phyloP scores from a whole-genome alignment of 2,888 invertebrate genomes.

The Pyrrhosoma nymphula region DNA sequence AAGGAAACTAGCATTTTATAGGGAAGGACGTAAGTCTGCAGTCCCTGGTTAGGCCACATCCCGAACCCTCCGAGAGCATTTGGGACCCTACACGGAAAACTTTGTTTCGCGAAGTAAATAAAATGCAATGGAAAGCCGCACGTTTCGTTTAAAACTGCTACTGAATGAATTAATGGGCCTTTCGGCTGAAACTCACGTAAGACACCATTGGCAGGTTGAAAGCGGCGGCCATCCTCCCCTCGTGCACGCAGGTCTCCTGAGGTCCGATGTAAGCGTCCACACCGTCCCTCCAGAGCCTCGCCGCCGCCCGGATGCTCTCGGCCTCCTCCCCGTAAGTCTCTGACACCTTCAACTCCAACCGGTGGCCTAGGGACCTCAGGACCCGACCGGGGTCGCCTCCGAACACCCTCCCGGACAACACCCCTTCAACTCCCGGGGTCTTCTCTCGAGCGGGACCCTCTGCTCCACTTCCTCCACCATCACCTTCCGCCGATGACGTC shows the following conservation, averaged over 20 bases:
- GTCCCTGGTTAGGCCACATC: too few relatives aligned
- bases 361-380: slow-evolving; percentile 83
- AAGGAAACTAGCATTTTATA: too few relatives aligned
- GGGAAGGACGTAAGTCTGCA: too few relatives aligned
- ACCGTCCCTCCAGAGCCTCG: slow-evolving; percentile 90
- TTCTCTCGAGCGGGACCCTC: background rate
- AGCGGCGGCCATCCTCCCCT: slow-evolving; percentile 95
- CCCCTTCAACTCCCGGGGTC: background rate
- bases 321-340: slow-evolving; percentile 95
- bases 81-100: too few relatives aligned
- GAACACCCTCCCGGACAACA: slow-evolving; percentile 47
- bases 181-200: slow-evolving; percentile 86
- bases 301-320: slow-evolving; percentile 91
- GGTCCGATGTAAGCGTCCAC: slow-evolving; percentile 94
- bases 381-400: slow-evolving; percentile 61
- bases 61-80: too few relatives aligned
- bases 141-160: too few relatives aligned
- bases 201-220: slow-evolving; percentile 98
- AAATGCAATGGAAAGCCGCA: too few relatives aligned
- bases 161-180: too few relatives aligned
- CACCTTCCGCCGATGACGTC: background rate
- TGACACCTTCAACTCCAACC: slow-evolving; percentile 88
- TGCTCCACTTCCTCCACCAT: background rate
- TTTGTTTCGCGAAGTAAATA: too few relatives aligned
- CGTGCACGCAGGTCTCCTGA: slow-evolving; percentile 94